Base-by-base conservation (phyloP, 2,797 vertebrate genomes). In the Acanthis flammea region DNA sequence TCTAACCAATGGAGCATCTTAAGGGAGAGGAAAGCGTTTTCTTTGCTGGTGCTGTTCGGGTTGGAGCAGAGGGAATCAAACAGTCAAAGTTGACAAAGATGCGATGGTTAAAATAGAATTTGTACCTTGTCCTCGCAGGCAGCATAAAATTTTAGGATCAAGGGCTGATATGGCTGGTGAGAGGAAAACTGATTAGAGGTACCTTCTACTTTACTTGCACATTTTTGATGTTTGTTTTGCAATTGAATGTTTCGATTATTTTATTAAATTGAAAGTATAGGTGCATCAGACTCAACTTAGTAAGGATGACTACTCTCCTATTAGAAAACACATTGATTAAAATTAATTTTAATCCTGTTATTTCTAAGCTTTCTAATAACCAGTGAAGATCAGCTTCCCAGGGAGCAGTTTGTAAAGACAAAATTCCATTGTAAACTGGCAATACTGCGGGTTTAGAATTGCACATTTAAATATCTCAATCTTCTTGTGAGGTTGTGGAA, bases 1-100 rank as follows among this genome's bases (percentile, higher is more conserved):
- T 94, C 35, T 96, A 96, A 86, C 88, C 89, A 93, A 21, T 80
- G 55, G 80, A 96, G 75, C 73, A 50, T 95, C 96, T 94, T 94
- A 83, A 92, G 88, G 88, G 55, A 88, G 70, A 79, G 30, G 72
- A 95, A 90, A 66, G 39, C 37, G 10, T 91, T 94, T 88, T 30
- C 66, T 78, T 93, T 94, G 47, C 31, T 55, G 54, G 67, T 93
- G 83, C 50, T 87, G 58, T 78, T 78, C 28, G 37, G 72, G 41
- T 95, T 93, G 94, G 72, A 96, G 75, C 85, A 90, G 72, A 65
- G n/a, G 21, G 81, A 86, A 94, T 91, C 58, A 86, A 91, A 72
- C 79, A 86, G 78, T 86, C 79, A 93, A 78, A 96, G 92, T 89
- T 97, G 74, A 94, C 89, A 89, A 86, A 94, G 72, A 77, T 86